Evolutionary conservation across 2,113 vertebrate species (phyloP), one percentile per base, ranked within the genome.

Genomic region (Butorides virescens): DNA sequence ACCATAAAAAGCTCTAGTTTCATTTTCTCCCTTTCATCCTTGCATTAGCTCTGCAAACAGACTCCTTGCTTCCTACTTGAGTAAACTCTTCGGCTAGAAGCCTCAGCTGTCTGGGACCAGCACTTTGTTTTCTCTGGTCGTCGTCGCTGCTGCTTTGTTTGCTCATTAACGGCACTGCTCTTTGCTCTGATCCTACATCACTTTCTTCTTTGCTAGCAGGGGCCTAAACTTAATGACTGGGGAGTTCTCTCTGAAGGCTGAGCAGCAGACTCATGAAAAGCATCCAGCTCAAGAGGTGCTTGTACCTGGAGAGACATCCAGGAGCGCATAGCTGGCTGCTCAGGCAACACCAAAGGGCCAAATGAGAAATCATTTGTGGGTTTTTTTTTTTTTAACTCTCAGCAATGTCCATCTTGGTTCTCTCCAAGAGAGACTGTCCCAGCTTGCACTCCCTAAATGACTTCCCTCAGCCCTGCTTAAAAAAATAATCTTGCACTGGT

Each of bases 21-120:
- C 93, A 93, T 95, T 93, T 91, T 70, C 81, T 88, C 30, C 66
- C 81, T 96, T 94, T 96, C 78, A 94, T 96, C 84, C 66, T 52
- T 26, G 29, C 87, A 73, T 91, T 94, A 96, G 81, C 81, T 88
- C 89, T 79, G 81, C 70, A 94, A 96, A 91, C 93, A 96, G 16
- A 63, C 74, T 94, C 87, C 58, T 72, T 36, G 32, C 52, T 87
- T n/a, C 62, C 49, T 79, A 23, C 74, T 92, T 25, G 2, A 78
- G 65, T 23, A 36, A 92, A 91, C 27, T 11, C 92, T 77, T 67
- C 85, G 79, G 93, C 86, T 83, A 50, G 53, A 80, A 94, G 3
- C 66, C 87, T 90, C 15, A 42, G 21, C 90, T 94, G 93, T n/a
- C 90, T 93, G 70, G 49, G 71, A 71, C 92, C 74, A 82, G 53